phyloP scores from a whole-genome alignment of 2,113 vertebrate genomes.

The Phaethornis superciliosus region DNA sequence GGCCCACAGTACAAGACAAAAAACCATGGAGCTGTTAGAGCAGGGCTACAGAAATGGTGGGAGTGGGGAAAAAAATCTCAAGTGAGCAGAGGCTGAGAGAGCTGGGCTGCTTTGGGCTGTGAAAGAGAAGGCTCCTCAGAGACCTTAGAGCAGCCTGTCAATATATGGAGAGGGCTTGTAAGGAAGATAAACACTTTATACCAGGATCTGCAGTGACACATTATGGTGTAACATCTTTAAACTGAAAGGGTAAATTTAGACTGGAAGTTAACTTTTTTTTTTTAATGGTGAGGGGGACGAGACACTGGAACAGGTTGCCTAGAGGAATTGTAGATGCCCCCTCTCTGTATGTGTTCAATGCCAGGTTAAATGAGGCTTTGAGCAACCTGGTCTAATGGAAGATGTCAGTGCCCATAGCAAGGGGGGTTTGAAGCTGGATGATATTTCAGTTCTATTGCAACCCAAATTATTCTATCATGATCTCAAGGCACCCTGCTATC shows the following conservation, averaged over 20 bases:
- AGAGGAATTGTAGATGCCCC: neutral
- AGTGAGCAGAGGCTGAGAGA: neutral
- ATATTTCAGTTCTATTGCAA: neutral
- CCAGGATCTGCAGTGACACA: neutral
- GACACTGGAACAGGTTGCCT: neutral
- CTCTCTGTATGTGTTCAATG: accelerated
- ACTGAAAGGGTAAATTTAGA: neutral
- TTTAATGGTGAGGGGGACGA: too few species aligned
- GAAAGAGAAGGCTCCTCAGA: neutral
- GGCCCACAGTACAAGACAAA: neutral
- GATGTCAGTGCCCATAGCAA: accelerated
- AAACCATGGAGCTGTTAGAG: neutral
- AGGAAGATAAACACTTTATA: neutral
- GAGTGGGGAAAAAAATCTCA: neutral
- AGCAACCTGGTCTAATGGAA: neutral
- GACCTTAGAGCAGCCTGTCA: neutral
- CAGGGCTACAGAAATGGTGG: neutral
- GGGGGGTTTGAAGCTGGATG: neutral
- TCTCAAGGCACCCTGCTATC: neutral
- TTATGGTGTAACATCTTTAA: neutral
- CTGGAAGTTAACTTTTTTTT: too few species aligned
- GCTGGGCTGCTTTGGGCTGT: accelerated
- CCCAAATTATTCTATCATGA: neutral
- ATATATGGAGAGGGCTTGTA: neutral
- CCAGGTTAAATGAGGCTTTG: neutral